Percentiles rank a stretch among this genome's conserved stretches.
These are phyloP conservation scores for Orbicella faveolata DNA, from an alignment of 64 coral and sea anemone genomes.

Conservation along the genomic window DNA sequence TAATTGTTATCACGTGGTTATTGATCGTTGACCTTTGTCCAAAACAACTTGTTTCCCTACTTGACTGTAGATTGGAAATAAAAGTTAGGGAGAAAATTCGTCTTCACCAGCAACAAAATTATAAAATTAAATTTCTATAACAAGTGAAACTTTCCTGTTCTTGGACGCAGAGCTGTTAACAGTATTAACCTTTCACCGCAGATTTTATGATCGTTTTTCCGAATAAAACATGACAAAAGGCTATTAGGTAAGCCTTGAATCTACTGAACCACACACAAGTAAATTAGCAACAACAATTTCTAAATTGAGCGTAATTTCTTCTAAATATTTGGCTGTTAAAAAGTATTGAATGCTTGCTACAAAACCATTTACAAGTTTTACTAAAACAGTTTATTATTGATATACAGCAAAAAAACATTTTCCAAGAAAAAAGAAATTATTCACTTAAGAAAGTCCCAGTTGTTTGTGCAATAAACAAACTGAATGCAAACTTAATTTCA, in stretches of 20 bases:
- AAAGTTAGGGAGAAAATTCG: neutral
- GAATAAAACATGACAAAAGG: neutral
- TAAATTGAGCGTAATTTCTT: neutral
- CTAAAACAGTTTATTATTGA: conserved; percentile 13
- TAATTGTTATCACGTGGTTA: neutral
- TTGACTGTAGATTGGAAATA: neutral
- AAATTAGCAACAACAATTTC: neutral
- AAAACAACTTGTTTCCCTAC: neutral
- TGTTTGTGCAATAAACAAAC: neutral
- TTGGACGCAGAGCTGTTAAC: neutral
- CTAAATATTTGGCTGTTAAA: neutral
- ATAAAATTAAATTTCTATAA: neutral
- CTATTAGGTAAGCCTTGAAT: neutral
- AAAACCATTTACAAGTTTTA: neutral
- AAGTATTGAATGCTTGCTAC: neutral
- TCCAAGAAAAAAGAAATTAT: neutral
- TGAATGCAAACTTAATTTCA: neutral
- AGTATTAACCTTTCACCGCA: conserved; percentile 9
- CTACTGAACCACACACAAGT: neutral
- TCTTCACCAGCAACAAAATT: neutral
- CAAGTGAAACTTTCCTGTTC: neutral
- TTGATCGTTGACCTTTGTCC: neutral
- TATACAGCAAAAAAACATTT: neutral
- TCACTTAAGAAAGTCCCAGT: neutral
- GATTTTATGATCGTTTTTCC: neutral